Evolutionary conservation across 2,797 vertebrate genomes (phyloP).

Genomic region (Falco biarmicus): DNA sequence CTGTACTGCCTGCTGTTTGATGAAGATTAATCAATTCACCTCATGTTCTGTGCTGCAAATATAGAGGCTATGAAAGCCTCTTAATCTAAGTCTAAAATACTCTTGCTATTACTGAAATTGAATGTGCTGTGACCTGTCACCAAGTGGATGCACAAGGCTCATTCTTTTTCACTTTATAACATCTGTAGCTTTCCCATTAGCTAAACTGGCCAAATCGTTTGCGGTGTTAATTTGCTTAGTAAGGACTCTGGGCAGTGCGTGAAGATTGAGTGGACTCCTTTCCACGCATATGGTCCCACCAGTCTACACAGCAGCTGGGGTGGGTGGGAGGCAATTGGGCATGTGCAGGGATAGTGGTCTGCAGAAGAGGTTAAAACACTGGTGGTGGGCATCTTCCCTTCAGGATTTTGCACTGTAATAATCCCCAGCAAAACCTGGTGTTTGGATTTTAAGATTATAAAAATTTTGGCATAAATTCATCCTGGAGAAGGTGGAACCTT

Average conservation of each 20-base stretch:
- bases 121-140: not conserved
- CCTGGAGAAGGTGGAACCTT: not conserved
- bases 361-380: not conserved
- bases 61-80: not conserved
- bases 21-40: not conserved
- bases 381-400: not conserved
- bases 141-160: not conserved
- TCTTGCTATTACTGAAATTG: not conserved
- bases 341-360: not conserved
- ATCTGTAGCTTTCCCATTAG: not conserved
- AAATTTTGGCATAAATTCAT: not conserved
- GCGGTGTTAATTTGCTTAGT: not conserved
- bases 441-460: not conserved
- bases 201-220: not conserved
- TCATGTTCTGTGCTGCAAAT: not conserved
- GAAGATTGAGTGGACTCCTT: not conserved
- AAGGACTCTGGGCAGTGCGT: not conserved
- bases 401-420: not conserved
- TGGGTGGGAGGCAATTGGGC: not conserved
- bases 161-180: not conserved
- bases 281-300: not conserved
- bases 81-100: not conserved
- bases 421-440: not conserved
- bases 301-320: not conserved
- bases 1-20: not conserved